Base-by-base conservation (phyloP, 2,888 invertebrate species). In the Yponomeuta malinellus region DNA sequence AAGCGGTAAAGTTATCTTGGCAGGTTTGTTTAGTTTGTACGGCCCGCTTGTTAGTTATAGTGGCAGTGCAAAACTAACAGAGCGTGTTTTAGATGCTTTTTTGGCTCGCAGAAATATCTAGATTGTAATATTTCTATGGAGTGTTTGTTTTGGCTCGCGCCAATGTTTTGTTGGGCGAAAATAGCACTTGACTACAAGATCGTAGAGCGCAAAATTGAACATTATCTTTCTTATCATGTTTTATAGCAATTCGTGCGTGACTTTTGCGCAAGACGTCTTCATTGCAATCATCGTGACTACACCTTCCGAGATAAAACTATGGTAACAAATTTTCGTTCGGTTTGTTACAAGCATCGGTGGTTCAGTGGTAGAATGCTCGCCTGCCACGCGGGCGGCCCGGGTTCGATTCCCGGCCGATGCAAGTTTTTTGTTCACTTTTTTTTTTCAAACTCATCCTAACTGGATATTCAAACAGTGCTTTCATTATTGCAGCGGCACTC, bases 341-440 rank as follows among this genome's bases (percentile, higher is more conserved):
- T 23, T 15, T 6, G 12, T 12, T n/a, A 43, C 1, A 29, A 85
- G 88, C 89, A 89, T 90, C 89, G 88, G 89, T 89, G 89, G 89
- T 90, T 89, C 87, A 90, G 88, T 89, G 89, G 89, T 89, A 89
- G 88, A 89, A 89, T 89, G 88, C 89, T 89, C 89, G 89, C 89
- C 89, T 90, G 89, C 89, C 89, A 89, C 89, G 89, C 89, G 89
- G 89, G 88, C 88, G 89, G 85, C 87, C 89, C 90, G 88, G 88
- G 88, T 89, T 89, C 89, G 89, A 89, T 89, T 89, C 89, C 89
- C 88, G 88, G 88, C 88, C 87, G 88, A 78, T 77, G 77, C 77
- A 78, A 68, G n/a, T 12, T 10, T 15, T 70, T 70, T 70, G 15
- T 63, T 70, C 3, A 59, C 4, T 12, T 48, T 64, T 65, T 31